Base-by-base conservation (phyloP, 2,797 vertebrate genomes). In the Remorina albescens region DNA sequence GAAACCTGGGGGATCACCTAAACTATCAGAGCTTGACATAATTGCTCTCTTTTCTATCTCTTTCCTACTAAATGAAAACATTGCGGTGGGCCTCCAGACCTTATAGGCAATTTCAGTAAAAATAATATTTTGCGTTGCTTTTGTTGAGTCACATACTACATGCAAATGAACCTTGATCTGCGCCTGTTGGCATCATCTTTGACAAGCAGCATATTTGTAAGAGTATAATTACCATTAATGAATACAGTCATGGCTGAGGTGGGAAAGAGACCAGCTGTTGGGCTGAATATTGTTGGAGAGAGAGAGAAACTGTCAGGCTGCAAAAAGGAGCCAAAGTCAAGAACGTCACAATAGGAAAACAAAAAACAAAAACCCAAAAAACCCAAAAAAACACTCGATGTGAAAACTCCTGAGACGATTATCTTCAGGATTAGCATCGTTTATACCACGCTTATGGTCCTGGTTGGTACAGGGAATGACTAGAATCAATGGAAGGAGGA, bases 161-260 rank as follows among this genome's bases (percentile, higher is more conserved):
- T 9, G 21, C 6, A 21, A 6, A 34, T 7, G 26, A 67, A 12
- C 6, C 12, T 5, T 53, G 2, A 50, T 28, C 36, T 58, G 18
- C 46, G 36, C 18, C 51, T 8, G 49, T 19, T 21, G n/a, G 34
- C n/a, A 4, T 10, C n/a, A 25, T 49, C n/a, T 53, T 61, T 7
- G 30, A 55, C 47, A 30, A 54, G 55, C 49, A 46, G 49, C 26
- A 23, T 26, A 19, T 67, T 70, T 44, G 16, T 13, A 53, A 54
- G 47, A 49, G 36, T 34, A 50, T 71, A 39, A 80, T 56, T 58
- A 15, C 10, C 44, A 21, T 47, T 67, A 76, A 70, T 78, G 61
- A 54, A 58, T 28, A 7, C 63, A 49, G 26, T 13, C 34, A 47
- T 25, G 9, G 36, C 4, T 0, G 28, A 19, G 50, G 25, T 23